Conservation (phyloP, 92 coral and sea anemone species). For the Actinostola sp. region DNA sequence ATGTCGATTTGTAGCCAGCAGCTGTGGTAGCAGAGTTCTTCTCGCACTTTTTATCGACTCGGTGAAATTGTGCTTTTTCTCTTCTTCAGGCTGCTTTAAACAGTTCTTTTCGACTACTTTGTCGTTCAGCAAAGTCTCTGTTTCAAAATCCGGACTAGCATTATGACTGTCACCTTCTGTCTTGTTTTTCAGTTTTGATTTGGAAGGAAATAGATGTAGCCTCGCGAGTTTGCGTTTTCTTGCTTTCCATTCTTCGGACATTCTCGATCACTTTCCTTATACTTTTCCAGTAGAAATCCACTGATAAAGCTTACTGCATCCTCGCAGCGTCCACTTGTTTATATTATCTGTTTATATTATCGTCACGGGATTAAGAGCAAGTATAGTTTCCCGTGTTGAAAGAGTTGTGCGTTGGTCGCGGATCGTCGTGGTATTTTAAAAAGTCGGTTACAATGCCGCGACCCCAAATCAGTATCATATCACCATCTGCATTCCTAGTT, state of each 20-base stretch:
- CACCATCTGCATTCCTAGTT: no score
- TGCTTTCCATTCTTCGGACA: constrained; percentile 14
- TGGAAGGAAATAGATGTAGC: constrained; percentile 10
- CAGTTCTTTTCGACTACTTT: background rate
- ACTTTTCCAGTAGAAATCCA: no score
- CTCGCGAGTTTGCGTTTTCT: constrained; percentile 16
- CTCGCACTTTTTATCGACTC: constrained; percentile 29
- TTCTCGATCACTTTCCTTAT: background rate
- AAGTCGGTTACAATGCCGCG: no score
- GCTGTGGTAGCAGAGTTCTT: constrained; percentile 12
- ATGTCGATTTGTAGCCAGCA: constrained; percentile 18
- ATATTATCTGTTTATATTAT: no score
- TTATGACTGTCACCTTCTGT: background rate
- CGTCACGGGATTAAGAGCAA: no score
- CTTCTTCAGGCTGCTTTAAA: background rate
- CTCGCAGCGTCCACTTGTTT: no score
- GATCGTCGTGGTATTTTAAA: no score
- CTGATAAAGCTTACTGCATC: no score
- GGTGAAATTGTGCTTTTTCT: constrained; percentile 11
- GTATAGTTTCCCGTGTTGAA: no score
- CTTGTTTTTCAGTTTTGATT: constrained; percentile 9
- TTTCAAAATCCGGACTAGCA: constrained; percentile 12
- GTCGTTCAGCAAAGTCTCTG: constrained; percentile 6
- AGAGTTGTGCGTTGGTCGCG: no score
- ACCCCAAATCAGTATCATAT: no score